Base-by-base conservation (phyloP, 2,888 invertebrate genomes). In the Eucriotettix oculatus region DNA sequence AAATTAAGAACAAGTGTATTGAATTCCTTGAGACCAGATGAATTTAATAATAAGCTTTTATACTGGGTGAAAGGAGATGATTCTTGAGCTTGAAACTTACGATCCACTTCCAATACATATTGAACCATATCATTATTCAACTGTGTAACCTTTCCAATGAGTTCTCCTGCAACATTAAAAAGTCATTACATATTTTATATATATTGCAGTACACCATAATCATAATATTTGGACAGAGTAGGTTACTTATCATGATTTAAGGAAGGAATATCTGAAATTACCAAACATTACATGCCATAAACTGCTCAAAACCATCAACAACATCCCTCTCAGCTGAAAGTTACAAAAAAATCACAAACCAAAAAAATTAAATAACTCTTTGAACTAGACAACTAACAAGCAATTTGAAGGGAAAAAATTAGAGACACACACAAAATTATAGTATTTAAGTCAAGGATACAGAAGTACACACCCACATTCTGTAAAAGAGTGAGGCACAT, bases 401-500 rank as follows among this genome's bases (percentile, higher is more conserved):
- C 10, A n/a, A 16, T 16, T 16, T 1, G 11, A 9, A 52, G 48
- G 16, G 9, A 16, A 48, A 48, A 48, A 48, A 5, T n/a, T n/a
- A 16, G 16, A n/a, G 5, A 48, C 9, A 48, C 48, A 48, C 48
- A 48, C 16, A n/a, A 16, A 5, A 48, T 48, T 29, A 5, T 29
- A 7, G 7, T 29, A 29, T n/a, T n/a, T n/a, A n/a, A 44, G 10
- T 10, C 12, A 12, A 11, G 44, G 44, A 44, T 5, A 48, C 9
- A 16, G 16, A 48, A n/a, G 12, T 42, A 62, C 64, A 65, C 65
- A 73, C 77, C 76, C 65, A 74, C 72, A 65, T 79, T 80, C 69
- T 86, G 84, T 68, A 86, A 72, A 16, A 85, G 71, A 0, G 81
- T 82, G 66, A 86, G 76, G 66, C 84, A 84, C 66, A 82, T 79